phyloP scores from a whole-genome alignment of 2,888 invertebrate genomes.

The Ochropleura plecta region DNA sequence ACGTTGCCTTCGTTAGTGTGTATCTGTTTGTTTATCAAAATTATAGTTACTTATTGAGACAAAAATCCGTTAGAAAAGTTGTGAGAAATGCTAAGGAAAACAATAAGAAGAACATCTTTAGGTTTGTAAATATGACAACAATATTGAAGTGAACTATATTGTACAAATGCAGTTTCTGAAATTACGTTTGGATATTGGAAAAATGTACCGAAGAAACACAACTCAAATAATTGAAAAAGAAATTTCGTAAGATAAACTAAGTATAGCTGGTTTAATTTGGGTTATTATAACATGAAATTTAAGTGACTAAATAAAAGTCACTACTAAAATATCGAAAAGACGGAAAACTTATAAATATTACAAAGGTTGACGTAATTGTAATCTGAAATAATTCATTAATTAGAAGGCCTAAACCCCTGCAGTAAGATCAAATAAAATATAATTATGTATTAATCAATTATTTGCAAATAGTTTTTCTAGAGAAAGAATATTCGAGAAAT shows the following conservation, averaged over 20 bases:
- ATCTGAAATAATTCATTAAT: conserved; percentile 47
- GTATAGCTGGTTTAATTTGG: not conserved
- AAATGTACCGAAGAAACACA: not conserved
- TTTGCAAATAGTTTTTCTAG: conserved; percentile 71
- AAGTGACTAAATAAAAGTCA: conserved; percentile 7
- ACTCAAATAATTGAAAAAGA: not conserved
- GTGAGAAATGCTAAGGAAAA: not conserved
- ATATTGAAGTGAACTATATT: not conserved
- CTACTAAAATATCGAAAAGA: not conserved
- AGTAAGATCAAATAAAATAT: conserved; percentile 58
- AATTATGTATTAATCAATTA: conserved; percentile 57
- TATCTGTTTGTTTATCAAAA: conserved; percentile 29
- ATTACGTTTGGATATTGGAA: not conserved
- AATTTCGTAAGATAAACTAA: not conserved
- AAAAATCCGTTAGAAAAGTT: not conserved
- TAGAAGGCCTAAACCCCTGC: conserved; percentile 80
- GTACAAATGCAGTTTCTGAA: not conserved
- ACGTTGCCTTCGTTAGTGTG: conserved; percentile 71
- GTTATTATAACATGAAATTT: not conserved
- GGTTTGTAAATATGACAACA: not conserved
- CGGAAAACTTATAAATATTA: conserved; percentile 10
- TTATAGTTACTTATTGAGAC: not conserved
- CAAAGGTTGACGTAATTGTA: conserved; percentile 50
- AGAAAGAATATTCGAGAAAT: conserved; percentile 67
- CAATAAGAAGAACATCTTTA: not conserved